Conservation (phyloP, 2,797 vertebrate genomes). For the Rhinatrema bivittatum region DNA sequence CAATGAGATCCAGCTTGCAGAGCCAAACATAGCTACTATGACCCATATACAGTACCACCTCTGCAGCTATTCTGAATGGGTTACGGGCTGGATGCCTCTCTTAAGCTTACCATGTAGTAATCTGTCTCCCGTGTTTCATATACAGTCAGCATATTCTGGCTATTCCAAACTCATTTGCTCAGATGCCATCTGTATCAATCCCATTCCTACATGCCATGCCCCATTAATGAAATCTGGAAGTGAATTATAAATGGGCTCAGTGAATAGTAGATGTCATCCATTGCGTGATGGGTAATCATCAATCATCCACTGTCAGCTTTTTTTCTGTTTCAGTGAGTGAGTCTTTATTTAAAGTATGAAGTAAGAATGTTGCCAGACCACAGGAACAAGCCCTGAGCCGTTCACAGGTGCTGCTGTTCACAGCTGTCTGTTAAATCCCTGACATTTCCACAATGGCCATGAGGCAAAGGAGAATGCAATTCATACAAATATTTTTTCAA, state of each 20-base stretch:
- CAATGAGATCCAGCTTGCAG: too few species aligned
- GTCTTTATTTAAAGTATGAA: constrained; percentile 74
- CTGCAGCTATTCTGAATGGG: not conserved
- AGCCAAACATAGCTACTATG: too few species aligned
- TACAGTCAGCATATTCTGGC: constrained; percentile 35
- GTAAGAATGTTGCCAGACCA: constrained; percentile 72
- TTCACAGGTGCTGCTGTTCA: constrained; percentile 76
- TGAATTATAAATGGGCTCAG: constrained; percentile 37
- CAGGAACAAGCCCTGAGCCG: constrained; percentile 73
- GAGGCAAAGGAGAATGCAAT: constrained; percentile 60
- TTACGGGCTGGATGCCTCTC: not conserved
- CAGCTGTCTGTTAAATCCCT: constrained; percentile 74
- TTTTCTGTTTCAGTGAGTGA: constrained; percentile 66
- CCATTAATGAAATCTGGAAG: constrained; percentile 50
- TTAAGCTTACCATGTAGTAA: constrained; percentile 7
- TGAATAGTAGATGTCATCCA: constrained; percentile 65
- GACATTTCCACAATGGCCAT: constrained; percentile 72
- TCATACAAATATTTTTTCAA: constrained; percentile 52
- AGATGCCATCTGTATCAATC: constrained; percentile 61
- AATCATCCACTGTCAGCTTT: constrained; percentile 71
- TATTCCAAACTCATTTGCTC: constrained; percentile 26
- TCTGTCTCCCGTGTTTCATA: constrained; percentile 36
- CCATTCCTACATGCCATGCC: constrained; percentile 45
- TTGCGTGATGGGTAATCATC: constrained; percentile 69
- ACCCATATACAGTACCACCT: too few species aligned